Base-by-base conservation (phyloP, 2,113 vertebrate genomes). In the Amazona guildingii region DNA sequence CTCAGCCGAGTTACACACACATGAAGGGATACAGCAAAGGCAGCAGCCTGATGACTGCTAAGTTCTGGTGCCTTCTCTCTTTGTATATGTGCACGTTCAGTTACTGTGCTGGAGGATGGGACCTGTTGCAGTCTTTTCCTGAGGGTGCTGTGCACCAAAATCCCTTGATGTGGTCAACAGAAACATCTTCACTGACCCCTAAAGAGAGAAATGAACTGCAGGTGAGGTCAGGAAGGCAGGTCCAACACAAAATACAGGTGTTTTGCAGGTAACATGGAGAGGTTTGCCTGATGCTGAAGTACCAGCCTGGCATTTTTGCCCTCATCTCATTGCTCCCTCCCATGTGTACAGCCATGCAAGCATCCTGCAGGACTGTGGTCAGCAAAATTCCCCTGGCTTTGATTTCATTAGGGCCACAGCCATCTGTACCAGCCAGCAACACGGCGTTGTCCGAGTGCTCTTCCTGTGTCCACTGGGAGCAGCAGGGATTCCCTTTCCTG, bases 401-500 rank as follows among this genome's bases (percentile, higher is more conserved):
- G 85, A 46, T 84, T 62, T 79, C 5, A 1, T 63, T 14, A 75
- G 59, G 64, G n/a, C 76, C 79, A 70, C 46, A 70, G 28, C 59
- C 29, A 11, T 4, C 1, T 41, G 68, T 49, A 17, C 20, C 31
- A 66, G 63, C 54, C 17, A 10, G 63, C 52, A 80, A 5, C 54
- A 46, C 1, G 0, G 44, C 1, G 0, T 17, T 86, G 59, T 49
- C 54, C 86, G 55, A 8, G 43, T 57, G 80, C 37, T 77, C 39
- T 57, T 74, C 44, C 52, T 44, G 9, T 33, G 35, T n/a, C 89
- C 77, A 4, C 80, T 67, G 91, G 80, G 95, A 92, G n/a, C 2
- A 2, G 37, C 66, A 89, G 83, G 89, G 93, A 92, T 92, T 94
- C 93, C 81, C 70, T 73, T 91, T 41, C 80, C 69, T 1, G 0